Evolutionary conservation across 2,797 vertebrate species (phyloP), one percentile per base, ranked within the genome.

Genomic region (Discoglossus pictus): DNA sequence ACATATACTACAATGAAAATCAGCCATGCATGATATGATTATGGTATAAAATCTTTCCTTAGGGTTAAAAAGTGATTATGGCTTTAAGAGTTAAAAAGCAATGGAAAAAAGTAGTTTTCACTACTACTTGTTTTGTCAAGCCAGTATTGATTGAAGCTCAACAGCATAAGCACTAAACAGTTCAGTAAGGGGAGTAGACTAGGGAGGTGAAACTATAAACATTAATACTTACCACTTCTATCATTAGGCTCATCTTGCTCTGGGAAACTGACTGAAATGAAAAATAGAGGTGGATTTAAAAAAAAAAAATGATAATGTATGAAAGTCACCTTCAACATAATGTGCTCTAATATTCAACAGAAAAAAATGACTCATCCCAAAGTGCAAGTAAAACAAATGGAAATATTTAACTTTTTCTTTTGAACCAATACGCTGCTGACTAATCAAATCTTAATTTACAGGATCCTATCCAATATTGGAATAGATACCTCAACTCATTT

Each of bases 211-310:
- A n/a, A n/a, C n/a, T n/a, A n/a, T n/a, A n/a, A n/a, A 63, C 5
- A 72, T 53, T 67, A 73, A 81, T 80, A 86, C 88, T 67, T 88
- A 91, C 88, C 86, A 82, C 27, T 69, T 77, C 78, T 87, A 18
- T 87, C 86, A 76, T 88, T 84, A 78, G 80, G 55, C 69, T 90
- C 88, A 82, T 89, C 86, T 0, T 83, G 80, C 72, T 90, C 88
- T 74, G 80, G 86, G 79, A 89, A 86, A 78, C 68, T 90, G 86
- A 91, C 89, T 90, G 86, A 83, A 91, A 90, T 76, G 36, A 83
- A 84, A 86, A 83, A 86, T 34, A 81, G 76, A 80, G 73, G 85
- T 77, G 76, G 68, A 80, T 77, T 81, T 86, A 79, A 83, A 80
- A 75, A 73, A 82, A 74, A 72, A 55, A 82, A 72, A 79, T 70